Evolutionary conservation across 2,797 vertebrate species (phyloP).

Genomic region (Rachycentron canadum): DNA sequence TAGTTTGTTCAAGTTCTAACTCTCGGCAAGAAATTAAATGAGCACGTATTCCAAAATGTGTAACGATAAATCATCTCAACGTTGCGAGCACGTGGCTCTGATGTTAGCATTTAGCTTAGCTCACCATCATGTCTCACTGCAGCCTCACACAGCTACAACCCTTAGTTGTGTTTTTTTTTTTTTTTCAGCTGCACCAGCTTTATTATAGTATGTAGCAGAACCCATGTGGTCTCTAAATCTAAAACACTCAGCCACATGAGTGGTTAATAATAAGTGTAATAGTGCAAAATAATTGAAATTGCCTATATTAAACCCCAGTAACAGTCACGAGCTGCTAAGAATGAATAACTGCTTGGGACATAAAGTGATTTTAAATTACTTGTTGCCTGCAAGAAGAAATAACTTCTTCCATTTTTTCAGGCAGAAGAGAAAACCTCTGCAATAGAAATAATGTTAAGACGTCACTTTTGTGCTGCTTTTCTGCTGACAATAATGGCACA

Average conservation of each 20-base stretch:
- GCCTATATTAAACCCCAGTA: neutral
- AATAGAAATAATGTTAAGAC: neutral
- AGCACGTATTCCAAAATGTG: too few species aligned
- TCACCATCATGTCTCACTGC: neutral
- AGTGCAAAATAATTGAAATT: neutral
- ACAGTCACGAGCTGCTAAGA: constrained; percentile 5
- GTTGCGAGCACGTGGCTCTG: too few species aligned
- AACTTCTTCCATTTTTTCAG: constrained; percentile 1
- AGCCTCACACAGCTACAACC: neutral
- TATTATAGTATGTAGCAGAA: neutral
- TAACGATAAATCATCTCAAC: too few species aligned
- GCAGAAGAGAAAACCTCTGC: neutral
- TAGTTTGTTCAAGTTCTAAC: neutral
- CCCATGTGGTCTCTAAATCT: too few species aligned
- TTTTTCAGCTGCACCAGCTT: neutral
- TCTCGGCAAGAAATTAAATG: too few species aligned
- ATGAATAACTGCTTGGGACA: constrained; percentile 1
- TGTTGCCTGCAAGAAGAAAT: neutral
- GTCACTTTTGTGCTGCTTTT: too few species aligned
- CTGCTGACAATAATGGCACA: constrained; percentile 12
- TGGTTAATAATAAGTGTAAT: too few species aligned
- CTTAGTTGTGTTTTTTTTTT: neutral
- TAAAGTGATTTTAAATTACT: constrained; percentile 13
- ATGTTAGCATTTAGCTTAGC: neutral
- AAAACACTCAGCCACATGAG: neutral